phyloP scores from a whole-genome alignment of 2,888 invertebrate genomes.

The Clepsis dumicolana region DNA sequence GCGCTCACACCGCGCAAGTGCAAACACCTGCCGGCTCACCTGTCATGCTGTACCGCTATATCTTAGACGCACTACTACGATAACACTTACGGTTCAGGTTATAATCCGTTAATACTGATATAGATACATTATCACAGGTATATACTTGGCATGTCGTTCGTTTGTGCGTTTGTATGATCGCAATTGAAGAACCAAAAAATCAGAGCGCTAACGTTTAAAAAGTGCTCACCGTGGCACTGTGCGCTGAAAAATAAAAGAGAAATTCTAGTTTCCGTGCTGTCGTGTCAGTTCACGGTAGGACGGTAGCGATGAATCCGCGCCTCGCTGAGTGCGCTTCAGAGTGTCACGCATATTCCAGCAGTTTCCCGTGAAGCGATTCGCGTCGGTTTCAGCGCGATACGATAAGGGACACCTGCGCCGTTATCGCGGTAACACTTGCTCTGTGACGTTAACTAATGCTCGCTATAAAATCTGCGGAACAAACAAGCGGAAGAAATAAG shows the following conservation, averaged over 20 bases:
- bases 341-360: constrained; percentile 21
- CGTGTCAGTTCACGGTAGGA: background rate
- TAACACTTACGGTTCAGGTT: constrained; percentile 33
- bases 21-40: constrained; percentile 81
- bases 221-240: background rate
- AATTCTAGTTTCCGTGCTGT: background rate
- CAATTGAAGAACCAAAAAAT: background rate
- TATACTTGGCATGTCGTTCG: background rate
- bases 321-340: constrained; percentile 7
- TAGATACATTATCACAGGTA: constrained; percentile 1
- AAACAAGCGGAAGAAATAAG: constrained; percentile 1
- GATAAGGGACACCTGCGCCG: constrained; percentile 47
- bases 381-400: constrained; percentile 49
- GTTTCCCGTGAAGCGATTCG: constrained; percentile 54
- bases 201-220: background rate
- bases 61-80: constrained; percentile 51
- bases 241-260: background rate
- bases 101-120: constrained; percentile 30
- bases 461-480: background rate
- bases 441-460: constrained; percentile 12
- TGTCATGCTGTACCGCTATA: constrained; percentile 61
- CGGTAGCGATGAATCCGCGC: background rate
- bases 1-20: constrained; percentile 74
- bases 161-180: constrained; percentile 3
- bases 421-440: constrained; percentile 41